Evolutionary conservation across 2,888 invertebrate species (phyloP), one percentile per base, ranked within the genome.

Genomic region (Plebejus argus): DNA sequence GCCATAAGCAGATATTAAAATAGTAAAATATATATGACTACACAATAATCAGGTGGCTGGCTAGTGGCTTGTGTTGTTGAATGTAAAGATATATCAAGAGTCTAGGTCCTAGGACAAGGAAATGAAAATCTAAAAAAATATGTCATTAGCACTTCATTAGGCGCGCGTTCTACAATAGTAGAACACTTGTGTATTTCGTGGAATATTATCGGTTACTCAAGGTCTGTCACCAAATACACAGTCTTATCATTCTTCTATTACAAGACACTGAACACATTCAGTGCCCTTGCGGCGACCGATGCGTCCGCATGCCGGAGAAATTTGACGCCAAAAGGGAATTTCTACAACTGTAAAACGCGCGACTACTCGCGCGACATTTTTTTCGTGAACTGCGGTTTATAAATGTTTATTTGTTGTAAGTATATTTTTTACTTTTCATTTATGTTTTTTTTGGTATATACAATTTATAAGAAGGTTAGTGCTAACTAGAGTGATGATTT

Each of bases 201-300:
- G n/a, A 56, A 56, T 56, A 56, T 56, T 56, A 56, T 56, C 56
- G 56, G 56, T 56, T 56, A 56, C 56, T 56, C 56, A 56, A 56
- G 56, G 56, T 56, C 56, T 18, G 56, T 56, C 56, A 56, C 56
- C 1, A 1, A 28, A 5, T 18, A 18, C n/a, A 56, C 18, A 56
- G 56, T 56, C 56, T 18, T 56, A 56, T 56, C n/a, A 56, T 56
- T 56, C 56, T 56, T 56, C 56, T 56, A 56, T 56, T 56, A 56
- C 56, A 5, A 18, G n/a, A 56, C 53, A 53, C 18, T 53, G 18
- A 53, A 53, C 56, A 56, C 5, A 56, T 56, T 56, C n/a, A 56
- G 56, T 56, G 56, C 18, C 56, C 56, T 56, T 56, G 56, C 18
- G n/a, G 56, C 56, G 18, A 56, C 56, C 56, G 56, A 56, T 56